Percentiles rank a stretch among this genome's conserved stretches.
These are phyloP conservation scores for Lepeophtheirus nordmannii DNA, from an alignment of 2,888 invertebrate genomes.

Conservation along the genomic window DNA sequence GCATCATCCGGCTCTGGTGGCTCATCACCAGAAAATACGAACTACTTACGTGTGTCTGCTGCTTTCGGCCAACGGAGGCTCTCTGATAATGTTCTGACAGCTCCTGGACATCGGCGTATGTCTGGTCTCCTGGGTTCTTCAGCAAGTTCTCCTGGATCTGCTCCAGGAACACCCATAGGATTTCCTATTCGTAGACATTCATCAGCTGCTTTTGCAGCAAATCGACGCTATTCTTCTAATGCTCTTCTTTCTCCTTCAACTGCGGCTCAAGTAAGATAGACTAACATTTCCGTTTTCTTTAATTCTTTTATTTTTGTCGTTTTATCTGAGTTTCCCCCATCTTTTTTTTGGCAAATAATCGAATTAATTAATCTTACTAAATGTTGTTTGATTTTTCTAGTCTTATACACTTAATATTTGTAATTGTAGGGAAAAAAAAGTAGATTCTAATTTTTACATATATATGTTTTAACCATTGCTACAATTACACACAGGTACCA, in stretches of 20 bases:
- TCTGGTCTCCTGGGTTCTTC: constrained; percentile 19
- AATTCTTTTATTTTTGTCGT: no score
- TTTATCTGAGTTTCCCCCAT: no score
- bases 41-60: constrained; percentile 23
- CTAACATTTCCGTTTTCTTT: no score
- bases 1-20: constrained; percentile 9
- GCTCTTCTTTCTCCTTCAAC: constrained; percentile 21
- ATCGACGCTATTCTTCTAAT: constrained; percentile 20
- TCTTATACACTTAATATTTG: no score
- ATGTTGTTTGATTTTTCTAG: no score
- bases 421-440: no score
- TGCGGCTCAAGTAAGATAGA: constrained; percentile 7
- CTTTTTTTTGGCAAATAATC: no score
- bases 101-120: constrained; percentile 16
- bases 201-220: constrained; percentile 22
- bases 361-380: no score
- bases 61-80: constrained; percentile 20
- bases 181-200: constrained; percentile 22
- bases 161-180: constrained; percentile 23
- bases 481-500: not conserved
- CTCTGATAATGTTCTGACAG: constrained; percentile 20
- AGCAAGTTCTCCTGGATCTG: constrained; percentile 19
- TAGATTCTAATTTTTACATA: no score
- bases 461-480: not conserved
- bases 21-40: constrained; percentile 23